Evolutionary conservation across 2,888 invertebrate species (phyloP).

Genomic region (Andrena flavipes): DNA sequence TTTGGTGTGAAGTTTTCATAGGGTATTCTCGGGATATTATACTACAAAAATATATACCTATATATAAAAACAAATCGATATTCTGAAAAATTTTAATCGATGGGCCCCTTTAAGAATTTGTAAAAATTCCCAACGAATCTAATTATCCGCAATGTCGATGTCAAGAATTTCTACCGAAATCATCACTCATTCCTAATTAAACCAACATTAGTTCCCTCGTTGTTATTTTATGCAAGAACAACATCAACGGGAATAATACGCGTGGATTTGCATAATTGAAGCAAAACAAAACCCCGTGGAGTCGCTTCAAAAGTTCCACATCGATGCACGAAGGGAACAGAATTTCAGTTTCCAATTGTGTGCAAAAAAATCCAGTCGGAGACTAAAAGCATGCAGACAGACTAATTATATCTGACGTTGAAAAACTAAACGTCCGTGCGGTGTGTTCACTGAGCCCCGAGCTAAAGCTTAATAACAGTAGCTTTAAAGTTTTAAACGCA

Average conservation of each 20-base stretch:
- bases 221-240: conserved; percentile 11
- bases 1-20: no score
- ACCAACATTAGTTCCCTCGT: conserved; percentile 3
- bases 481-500: conserved; percentile 1
- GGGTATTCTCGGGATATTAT: no score
- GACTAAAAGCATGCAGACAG: background rate
- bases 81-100: no score
- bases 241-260: conserved; percentile 7
- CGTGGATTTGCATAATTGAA: conserved; percentile 25
- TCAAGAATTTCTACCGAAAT: background rate
- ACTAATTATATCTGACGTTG: background rate
- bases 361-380: background rate
- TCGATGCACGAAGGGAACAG: background rate
- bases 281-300: background rate
- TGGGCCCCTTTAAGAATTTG: no score
- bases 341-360: background rate
- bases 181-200: conserved; percentile 6
- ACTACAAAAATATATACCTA: no score
- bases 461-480: background rate
- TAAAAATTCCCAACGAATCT: background rate
- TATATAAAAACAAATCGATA: no score
- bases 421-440: background rate
- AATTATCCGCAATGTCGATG: background rate
- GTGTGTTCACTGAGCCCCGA: background rate
- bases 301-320: background rate